Base-by-base conservation (phyloP, 2,888 invertebrate genomes). In the Cerceris ruficornis region DNA sequence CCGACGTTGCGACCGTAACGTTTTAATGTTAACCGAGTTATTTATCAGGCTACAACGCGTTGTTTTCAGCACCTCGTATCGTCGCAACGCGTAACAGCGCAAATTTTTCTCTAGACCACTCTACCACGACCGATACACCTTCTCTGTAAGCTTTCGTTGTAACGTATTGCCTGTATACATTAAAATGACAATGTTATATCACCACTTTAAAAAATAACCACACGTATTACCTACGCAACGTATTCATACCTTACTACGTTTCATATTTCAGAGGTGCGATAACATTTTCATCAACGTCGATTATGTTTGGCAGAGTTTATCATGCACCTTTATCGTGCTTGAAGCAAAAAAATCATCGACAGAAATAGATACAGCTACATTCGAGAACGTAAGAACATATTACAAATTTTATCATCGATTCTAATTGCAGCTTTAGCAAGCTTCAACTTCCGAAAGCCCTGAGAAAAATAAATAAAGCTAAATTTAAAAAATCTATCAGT, bases 81-180 rank as follows among this genome's bases (percentile, higher is more conserved):
- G 71, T 50, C 69, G 72, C 54, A 74, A 52, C 74, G 70, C 69
- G 58, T 71, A 74, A 83, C 75, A 66, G 69, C 67, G 60, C 69
- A 68, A 73, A 78, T 84, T 81, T 83, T 76, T 81, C 81, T 74
- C 70, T 49, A 46, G 46, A 59, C 71, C 71, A 67, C 76, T 69
- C 65, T 69, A 65, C 52, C 66, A 54, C 61, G 66, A 79, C 79
- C 76, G 70, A 82, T 82, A 67, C 75, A 68, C 58, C 58, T 46
- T 54, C 54, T 54, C 46, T 78, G 55, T 72, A 73, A 81, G 75
- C 75, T 80, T 52, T 55, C 55, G 46, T 69, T 70, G 64, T 78
- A 81, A 81, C 77, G 81, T 81, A 81, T 64, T 41, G 69, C 68
- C 57, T 57, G 71, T 46, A 41, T 57, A 65, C 28, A 28, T 28